Evolutionary conservation across 2,888 invertebrate species (phyloP), one percentile per base, ranked within the genome.

Genomic region (Drosophila dives): DNA sequence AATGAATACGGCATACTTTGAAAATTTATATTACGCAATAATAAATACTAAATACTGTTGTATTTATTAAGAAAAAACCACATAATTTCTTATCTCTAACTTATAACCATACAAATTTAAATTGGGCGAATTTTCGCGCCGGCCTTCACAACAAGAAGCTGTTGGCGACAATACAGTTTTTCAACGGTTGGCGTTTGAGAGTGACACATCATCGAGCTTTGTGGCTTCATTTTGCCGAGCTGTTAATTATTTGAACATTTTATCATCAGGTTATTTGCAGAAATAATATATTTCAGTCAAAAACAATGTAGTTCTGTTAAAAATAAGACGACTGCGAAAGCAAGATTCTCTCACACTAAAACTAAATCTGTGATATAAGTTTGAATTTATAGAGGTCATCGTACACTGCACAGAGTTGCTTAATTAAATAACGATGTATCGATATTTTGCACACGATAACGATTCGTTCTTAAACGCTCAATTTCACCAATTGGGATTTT

Each of bases 401-500:
- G n/a, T 33, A 17, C 45, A 23, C 12, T 48, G 17, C 32, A n/a
- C 45, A 33, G 33, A 26, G 58, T 23, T 48, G 58, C 33, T 8
- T 20, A 20, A 6, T 3, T 17, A 42, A 15, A 53, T 23, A 49
- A n/a, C 26, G 29, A 64, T 12, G 8, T 61, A 65, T 73, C 73
- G 66, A 72, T 72, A 34, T 17, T 33, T 23, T 45, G 23, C 10
- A 15, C 20, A 26, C 55, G 60, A 61, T 61, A 62, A 36, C 58
- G 38, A 54, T 11, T 15, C 33, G 33, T 5, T n/a, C 15, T 2
- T n/a, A 56, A 23, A 38, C 38, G 32, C 58, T 50, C 38, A 56
- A 23, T 53, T 66, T 20, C 23, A 15, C 61, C 77, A 80, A 67
- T 71, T 76, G 61, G 64, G 51, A 71, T 77, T 50, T 76, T 62